Evolutionary conservation across 1,140 invertebrate genomes (phyloP).

Genomic region (Bicyclus anynana): DNA sequence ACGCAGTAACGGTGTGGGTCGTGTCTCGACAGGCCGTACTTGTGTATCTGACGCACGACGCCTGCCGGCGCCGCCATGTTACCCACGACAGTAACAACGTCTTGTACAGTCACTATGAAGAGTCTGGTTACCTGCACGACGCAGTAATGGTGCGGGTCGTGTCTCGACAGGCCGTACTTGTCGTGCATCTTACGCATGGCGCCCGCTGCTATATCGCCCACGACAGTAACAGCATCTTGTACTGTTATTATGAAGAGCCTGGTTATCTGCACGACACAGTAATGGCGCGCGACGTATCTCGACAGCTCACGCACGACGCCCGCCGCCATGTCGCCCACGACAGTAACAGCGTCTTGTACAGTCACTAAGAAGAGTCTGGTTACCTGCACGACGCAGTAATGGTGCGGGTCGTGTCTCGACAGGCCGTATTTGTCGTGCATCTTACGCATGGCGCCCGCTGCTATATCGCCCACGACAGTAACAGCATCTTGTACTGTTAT

Average conservation of each 20-base stretch:
- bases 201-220: conserved; percentile 92
- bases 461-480: conserved; percentile 96
- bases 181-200: conserved; percentile 98
- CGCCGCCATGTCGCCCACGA: background rate
- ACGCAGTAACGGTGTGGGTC: no score
- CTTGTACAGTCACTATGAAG: no score
- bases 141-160: conserved; percentile 94
- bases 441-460: conserved; percentile 94
- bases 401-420: conserved; percentile 90
- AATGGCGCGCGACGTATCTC: no score
- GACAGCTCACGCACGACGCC: no score
- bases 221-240: conserved; percentile 98
- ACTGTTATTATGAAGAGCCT: no score
- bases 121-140: conserved; percentile 96
- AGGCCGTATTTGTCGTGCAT: conserved; percentile 99
- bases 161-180: conserved; percentile 95
- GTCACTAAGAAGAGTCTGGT: background rate
- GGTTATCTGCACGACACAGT: no score
- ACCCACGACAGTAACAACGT: no score
- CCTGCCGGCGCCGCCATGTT: background rate
- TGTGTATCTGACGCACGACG: no score
- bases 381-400: conserved; percentile 97
- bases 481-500: conserved; percentile 95
- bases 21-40: no score
- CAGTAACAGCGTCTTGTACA: no score